phyloP scores from a whole-genome alignment of 2,797 vertebrate genomes.

The Erethizon dorsatum region DNA sequence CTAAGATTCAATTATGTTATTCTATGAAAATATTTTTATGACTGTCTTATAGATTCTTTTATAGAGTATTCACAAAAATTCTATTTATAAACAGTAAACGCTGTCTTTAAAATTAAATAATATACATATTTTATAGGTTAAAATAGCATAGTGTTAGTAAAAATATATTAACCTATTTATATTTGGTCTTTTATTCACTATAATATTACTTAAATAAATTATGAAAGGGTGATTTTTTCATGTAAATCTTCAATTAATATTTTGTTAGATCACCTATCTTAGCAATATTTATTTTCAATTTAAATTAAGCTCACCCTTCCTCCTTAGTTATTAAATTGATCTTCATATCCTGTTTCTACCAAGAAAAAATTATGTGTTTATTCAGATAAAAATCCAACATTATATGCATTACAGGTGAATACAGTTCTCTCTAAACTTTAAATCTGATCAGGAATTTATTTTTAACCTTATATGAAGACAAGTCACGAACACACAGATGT shows the following conservation, averaged over 20 bases:
- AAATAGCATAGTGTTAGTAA: background rate
- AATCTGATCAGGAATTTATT: conserved; percentile 66
- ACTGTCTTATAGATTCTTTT: background rate
- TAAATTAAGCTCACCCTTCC: background rate
- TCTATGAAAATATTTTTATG: background rate
- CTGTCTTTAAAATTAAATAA: conserved; percentile 31
- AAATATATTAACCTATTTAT: background rate
- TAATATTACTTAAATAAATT: background rate
- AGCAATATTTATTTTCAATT: conserved; percentile 35
- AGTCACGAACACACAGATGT: conserved; percentile 55
- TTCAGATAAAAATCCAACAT: conserved; percentile 41
- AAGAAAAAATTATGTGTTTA: background rate
- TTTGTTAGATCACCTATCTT: background rate
- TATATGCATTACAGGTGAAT: conserved; percentile 40
- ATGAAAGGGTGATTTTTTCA: background rate
- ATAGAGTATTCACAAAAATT: background rate
- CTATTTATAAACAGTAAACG: background rate
- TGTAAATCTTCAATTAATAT: conserved; percentile 35
- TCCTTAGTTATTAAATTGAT: background rate
- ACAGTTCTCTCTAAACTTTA: conserved; percentile 43
- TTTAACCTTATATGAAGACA: background rate
- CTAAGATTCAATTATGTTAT: background rate
- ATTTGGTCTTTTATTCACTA: conserved; percentile 1
- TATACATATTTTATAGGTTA: background rate
- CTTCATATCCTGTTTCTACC: background rate